Evolutionary conservation across 2,797 vertebrate species (phyloP).

Genomic region (Tolypeutes matacus): DNA sequence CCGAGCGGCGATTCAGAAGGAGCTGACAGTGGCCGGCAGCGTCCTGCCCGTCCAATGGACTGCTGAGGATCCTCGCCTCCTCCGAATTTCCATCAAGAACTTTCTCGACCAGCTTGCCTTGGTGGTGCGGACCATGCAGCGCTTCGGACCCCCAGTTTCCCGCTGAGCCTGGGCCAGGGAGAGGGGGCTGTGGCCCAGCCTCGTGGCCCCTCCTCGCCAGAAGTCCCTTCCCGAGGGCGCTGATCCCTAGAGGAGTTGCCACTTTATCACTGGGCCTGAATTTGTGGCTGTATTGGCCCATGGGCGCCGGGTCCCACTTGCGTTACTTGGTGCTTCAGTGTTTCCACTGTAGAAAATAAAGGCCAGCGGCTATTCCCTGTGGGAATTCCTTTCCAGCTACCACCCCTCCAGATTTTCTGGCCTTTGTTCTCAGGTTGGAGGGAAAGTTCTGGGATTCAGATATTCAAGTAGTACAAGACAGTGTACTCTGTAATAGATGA

Average conservation of each 20-base stretch:
- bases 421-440: neutral
- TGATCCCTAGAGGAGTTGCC: neutral
- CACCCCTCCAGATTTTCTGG: neutral
- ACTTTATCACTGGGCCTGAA: neutral
- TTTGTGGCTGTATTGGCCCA: neutral
- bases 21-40: too few species aligned
- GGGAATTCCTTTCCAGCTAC: neutral
- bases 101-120: too few species aligned
- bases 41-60: too few species aligned
- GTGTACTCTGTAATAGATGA: neutral
- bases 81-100: too few species aligned
- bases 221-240: neutral
- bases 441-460: neutral
- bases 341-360: slow-evolving; percentile 58
- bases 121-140: too few species aligned
- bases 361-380: neutral
- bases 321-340: slow-evolving; percentile 7
- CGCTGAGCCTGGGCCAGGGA: neutral
- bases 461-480: neutral
- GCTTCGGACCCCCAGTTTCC: too few species aligned
- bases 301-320: neutral
- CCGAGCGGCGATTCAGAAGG: too few species aligned
- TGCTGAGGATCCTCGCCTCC: too few species aligned
- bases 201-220: neutral
- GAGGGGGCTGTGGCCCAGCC: neutral